Conservation (phyloP, 2,113 vertebrate species). For the Macrotus californicus region DNA sequence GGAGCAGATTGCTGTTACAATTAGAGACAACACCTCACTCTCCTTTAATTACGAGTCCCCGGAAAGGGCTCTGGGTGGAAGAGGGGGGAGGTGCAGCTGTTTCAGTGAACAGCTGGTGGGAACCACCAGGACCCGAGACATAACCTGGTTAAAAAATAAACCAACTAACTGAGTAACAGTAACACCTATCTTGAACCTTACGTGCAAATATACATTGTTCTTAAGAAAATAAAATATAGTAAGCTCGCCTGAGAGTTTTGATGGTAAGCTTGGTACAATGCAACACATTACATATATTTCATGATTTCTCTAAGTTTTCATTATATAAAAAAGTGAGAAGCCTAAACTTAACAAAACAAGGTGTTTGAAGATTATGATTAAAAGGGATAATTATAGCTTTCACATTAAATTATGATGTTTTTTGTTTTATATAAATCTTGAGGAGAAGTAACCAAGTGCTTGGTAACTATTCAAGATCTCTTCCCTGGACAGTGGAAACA, state of each 20-base stretch:
- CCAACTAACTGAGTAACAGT: not conserved
- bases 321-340: not conserved
- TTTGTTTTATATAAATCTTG: not conserved
- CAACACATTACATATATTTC: not conserved
- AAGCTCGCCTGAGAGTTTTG: not conserved
- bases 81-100: not conserved
- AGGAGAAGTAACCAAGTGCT: not conserved
- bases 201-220: not conserved
- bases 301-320: not conserved
- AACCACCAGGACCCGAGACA: not conserved
- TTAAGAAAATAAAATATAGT: not conserved
- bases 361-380: not conserved
- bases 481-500: not conserved
- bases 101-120: not conserved
- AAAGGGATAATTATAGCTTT: not conserved
- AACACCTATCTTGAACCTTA: not conserved
- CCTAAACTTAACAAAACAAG: not conserved
- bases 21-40: constrained; percentile 43
- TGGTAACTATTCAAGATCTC: not conserved
- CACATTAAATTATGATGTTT: not conserved
- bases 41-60: constrained; percentile 54
- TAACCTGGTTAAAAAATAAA: not conserved
- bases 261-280: not conserved
- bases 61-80: constrained; percentile 35
- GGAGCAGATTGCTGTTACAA: constrained; percentile 50